Evolutionary conservation across 2,113 vertebrate species (phyloP).

Genomic region (Propithecus coquereli): DNA sequence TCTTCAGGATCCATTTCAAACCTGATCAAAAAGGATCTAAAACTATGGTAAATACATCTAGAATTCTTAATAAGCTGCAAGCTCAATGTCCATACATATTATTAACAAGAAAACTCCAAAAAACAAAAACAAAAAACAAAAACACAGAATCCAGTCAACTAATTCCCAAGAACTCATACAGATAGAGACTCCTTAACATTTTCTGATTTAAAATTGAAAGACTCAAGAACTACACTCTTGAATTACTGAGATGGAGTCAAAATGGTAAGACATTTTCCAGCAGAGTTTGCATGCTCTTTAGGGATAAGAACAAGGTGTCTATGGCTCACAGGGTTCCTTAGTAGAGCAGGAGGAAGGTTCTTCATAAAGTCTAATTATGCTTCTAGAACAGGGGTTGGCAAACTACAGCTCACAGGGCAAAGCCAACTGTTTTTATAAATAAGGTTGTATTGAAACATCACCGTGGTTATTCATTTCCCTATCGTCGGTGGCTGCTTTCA

Average conservation of each 20-base stretch:
- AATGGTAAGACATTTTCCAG: background rate
- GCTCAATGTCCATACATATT: background rate
- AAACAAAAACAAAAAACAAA: background rate
- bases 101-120: background rate
- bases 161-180: background rate
- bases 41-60: background rate
- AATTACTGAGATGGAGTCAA: background rate
- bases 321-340: background rate
- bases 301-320: background rate
- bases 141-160: slow-evolving; percentile 2
- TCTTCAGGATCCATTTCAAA: background rate
- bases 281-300: background rate
- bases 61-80: background rate
- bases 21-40: background rate
- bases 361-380: background rate
- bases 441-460: background rate
- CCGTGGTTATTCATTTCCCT: background rate
- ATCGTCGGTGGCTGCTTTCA: background rate
- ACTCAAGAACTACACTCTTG: background rate
- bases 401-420: background rate
- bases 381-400: background rate
- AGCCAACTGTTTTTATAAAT: background rate
- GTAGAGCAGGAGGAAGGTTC: background rate
- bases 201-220: slow-evolving; percentile 19
- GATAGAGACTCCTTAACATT: background rate